A percentile compares a stretch with the other conserved stretches of the same genome.
These are phyloP conservation scores for Saturnia pavonia DNA, from an alignment of 2,888 invertebrate species.

Conservation along the genomic window DNA sequence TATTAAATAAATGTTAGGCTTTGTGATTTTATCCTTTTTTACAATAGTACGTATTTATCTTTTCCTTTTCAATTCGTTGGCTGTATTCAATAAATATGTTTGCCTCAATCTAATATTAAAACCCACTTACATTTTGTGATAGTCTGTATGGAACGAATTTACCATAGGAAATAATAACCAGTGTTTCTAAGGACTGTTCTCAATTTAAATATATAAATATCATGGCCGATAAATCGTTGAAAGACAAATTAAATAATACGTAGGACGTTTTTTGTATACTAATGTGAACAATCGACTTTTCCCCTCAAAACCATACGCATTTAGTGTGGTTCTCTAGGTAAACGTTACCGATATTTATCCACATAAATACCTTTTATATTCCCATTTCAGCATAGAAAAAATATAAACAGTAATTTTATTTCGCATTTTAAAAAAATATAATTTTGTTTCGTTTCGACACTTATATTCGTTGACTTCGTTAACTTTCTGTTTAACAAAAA, in stretches of 20 bases:
- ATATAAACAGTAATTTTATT: not conserved
- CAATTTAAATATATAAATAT: not conserved
- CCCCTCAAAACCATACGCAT: not conserved
- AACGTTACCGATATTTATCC: not conserved
- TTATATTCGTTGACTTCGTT: no score
- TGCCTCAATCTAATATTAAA: not conserved
- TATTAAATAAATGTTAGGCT: not conserved
- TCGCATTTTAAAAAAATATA: not conserved
- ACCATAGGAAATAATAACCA: not conserved
- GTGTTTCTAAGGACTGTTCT: not conserved
- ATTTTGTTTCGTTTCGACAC: no score
- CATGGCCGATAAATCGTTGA: not conserved
- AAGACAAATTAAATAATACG: not conserved
- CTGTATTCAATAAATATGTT: not conserved
- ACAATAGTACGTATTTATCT: not conserved
- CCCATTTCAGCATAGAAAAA: not conserved
- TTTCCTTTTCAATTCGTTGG: not conserved
- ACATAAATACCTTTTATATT: not conserved
- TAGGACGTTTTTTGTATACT: not conserved
- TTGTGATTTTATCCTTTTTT: not conserved
- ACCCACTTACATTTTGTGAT: not conserved
- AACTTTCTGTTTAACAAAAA: no score
- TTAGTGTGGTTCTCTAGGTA: not conserved
- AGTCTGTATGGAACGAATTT: not conserved
- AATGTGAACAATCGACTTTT: not conserved